Evolutionary conservation across 64 coral and sea anemone genomes (phyloP), one percentile per base, ranked within the genome.

Genomic region (Pocillopora verrucosa): DNA sequence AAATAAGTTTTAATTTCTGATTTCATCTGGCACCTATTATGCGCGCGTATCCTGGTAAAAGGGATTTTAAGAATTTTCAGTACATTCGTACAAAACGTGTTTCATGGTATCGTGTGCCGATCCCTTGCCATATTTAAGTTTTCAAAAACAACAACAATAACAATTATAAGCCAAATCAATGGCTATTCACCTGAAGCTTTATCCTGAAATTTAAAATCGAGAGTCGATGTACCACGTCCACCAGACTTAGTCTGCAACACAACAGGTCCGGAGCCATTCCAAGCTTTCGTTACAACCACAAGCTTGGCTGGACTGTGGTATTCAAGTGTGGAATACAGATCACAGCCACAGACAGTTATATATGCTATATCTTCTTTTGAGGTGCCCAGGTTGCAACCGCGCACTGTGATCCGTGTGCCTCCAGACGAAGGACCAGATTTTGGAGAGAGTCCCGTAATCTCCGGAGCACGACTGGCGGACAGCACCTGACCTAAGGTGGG

Each of bases 271-370:
- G 72, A 86, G 16, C 97, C 97, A 68, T 77, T 78, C 97, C 97
- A 99, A 37, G 97, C 84, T 63, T 93, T 92, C 2, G 97, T 95
- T 17, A 73, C 73, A 36, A 91, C 92, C 9, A 92, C 87, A 5
- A 99, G 58, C 60, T 99, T 99, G 19, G 97, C 97, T 1, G 97
- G 91, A 35, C 94, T 93, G 76, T 99, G 97, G 60, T 92, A 99
- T 68, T 95, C 93, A n/a, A 99, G 76, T 2, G 93, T 89, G 4
- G 59, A 74, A 0, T 86, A 36, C 20, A 91, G 41, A n/a, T 99
- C 97, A 51, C 85, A 90, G 4, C 92, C 92, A 88, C 93, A 92
- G 19, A 99, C 10, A 72, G 74, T 91, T 9, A 99, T 67, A 1
- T 82, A 94, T 13, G 89, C 34, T 24, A 95, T 79, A 64, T 99